These are phyloP conservation scores for Menidia beryllina DNA, from an alignment of 2,113 vertebrate species.

Conservation along the genomic window DNA sequence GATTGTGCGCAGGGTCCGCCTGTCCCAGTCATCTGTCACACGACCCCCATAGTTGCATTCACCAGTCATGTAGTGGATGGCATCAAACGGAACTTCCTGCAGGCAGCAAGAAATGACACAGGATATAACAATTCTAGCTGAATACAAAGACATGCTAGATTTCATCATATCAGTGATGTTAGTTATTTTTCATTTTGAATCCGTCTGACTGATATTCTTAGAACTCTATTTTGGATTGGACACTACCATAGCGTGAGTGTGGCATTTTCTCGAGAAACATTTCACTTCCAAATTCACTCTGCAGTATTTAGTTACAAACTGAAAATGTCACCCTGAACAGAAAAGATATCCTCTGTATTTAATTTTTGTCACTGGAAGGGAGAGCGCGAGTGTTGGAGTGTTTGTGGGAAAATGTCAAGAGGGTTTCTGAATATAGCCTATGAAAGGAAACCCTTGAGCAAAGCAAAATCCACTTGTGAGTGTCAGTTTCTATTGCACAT, in stretches of 20 bases:
- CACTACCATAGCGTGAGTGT: constrained; percentile 2
- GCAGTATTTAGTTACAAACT: constrained; percentile 39
- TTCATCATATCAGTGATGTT: constrained; percentile 1
- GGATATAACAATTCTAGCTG: neutral
- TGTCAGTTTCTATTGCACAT: constrained; percentile 14
- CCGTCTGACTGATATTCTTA: neutral
- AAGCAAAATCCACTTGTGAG: constrained; percentile 34
- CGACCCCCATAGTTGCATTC: constrained; percentile 90
- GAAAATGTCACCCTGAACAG: constrained; percentile 63
- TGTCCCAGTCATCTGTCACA: constrained; percentile 90
- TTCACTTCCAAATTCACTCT: constrained; percentile 49
- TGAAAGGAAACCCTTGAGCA: constrained; percentile 45
- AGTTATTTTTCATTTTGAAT: neutral
- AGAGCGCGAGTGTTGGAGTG: constrained; percentile 6
- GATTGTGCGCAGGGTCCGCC: constrained; percentile 84
- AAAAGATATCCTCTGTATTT: constrained; percentile 35
- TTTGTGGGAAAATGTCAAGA: constrained; percentile 69
- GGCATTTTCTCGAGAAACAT: constrained; percentile 45
- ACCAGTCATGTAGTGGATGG: constrained; percentile 87
- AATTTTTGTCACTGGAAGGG: constrained; percentile 25
- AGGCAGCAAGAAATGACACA: neutral
- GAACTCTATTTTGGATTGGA: neutral
- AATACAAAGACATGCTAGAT: neutral
- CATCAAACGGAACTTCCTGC: constrained; percentile 86
- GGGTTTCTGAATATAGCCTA: constrained; percentile 51